Conservation (phyloP, 30 jellyfish, hydroid and myxozoan species). For the Pseudorhiza aurosa region DNA sequence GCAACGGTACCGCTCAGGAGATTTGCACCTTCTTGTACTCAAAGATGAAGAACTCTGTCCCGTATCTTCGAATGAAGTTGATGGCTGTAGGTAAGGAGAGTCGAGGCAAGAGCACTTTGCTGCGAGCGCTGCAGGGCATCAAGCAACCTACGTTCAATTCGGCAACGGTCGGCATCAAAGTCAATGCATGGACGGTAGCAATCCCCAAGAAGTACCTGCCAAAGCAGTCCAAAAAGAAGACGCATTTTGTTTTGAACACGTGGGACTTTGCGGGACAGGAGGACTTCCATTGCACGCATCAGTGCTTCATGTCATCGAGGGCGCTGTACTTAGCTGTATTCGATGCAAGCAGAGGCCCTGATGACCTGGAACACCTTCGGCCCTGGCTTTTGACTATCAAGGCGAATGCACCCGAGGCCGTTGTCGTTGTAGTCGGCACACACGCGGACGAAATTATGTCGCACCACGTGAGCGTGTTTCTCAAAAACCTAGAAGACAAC, state of each 20-base stretch:
- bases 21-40: conserved; percentile 71
- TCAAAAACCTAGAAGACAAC: conserved; percentile 6
- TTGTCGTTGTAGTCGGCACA: conserved; percentile 89
- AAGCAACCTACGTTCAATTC: conserved; percentile 59
- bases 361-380: conserved; percentile 80
- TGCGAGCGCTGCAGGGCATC: conserved; percentile 72
- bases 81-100: conserved; percentile 92
- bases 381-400: conserved; percentile 95
- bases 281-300: conserved; percentile 93
- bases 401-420: conserved; percentile 94
- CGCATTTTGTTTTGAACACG: conserved; percentile 59
- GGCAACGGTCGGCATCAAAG: conserved; percentile 91
- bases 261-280: conserved; percentile 99
- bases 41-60: conserved; percentile 78
- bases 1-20: conserved; percentile 70
- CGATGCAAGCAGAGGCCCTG: conserved; percentile 82
- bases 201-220: conserved; percentile 55
- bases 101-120: conserved; percentile 84
- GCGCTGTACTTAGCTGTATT: conserved; percentile 94
- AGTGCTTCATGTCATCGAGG: conserved; percentile 77
- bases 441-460: conserved; percentile 76
- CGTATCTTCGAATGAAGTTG: conserved; percentile 84
- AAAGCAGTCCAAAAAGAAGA: conserved; percentile 37
- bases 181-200: conserved; percentile 67
- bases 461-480: conserved; percentile 19